Percentiles rank a stretch among this genome's conserved stretches.
These are phyloP conservation scores for Lepus europaeus DNA, from an alignment of 2,113 vertebrate species.

Conservation along the genomic window DNA sequence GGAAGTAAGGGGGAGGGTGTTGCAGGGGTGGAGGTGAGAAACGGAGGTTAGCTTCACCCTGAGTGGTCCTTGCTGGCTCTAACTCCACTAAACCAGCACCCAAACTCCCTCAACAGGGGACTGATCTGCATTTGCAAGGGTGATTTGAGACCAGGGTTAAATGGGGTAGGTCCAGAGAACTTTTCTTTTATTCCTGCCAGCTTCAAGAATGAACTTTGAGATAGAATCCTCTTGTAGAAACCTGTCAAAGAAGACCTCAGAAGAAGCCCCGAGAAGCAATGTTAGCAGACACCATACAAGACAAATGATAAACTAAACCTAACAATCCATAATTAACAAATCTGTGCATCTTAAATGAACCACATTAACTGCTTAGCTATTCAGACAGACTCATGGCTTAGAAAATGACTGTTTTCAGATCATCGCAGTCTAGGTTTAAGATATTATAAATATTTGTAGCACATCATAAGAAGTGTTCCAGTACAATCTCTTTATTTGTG, in stretches of 20 bases:
- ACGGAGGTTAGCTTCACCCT: accelerated
- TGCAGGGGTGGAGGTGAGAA: not conserved
- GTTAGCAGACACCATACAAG: not conserved
- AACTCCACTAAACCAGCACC: not conserved
- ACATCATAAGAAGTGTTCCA: not conserved
- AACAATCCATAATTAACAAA: not conserved
- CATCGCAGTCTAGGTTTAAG: conserved; percentile 5
- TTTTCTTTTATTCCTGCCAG: not conserved
- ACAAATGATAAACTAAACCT: not conserved
- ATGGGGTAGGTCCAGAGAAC: not conserved
- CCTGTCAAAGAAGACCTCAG: not conserved
- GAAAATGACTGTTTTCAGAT: conserved; percentile 43
- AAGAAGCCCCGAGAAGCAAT: not conserved
- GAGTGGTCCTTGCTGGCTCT: not conserved
- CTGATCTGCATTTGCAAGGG: no score
- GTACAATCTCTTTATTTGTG: not conserved
- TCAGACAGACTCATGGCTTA: conserved; percentile 16
- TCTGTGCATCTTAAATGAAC: conserved; percentile 24
- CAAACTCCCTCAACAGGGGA: not conserved
- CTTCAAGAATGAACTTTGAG: not conserved
- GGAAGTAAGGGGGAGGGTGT: not conserved
- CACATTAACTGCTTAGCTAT: not conserved
- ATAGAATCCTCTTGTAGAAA: not conserved
- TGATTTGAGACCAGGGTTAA: not conserved
- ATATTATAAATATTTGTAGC: not conserved